phyloP scores from a whole-genome alignment of 1,140 invertebrate species.

The Halictus rubicundus region DNA sequence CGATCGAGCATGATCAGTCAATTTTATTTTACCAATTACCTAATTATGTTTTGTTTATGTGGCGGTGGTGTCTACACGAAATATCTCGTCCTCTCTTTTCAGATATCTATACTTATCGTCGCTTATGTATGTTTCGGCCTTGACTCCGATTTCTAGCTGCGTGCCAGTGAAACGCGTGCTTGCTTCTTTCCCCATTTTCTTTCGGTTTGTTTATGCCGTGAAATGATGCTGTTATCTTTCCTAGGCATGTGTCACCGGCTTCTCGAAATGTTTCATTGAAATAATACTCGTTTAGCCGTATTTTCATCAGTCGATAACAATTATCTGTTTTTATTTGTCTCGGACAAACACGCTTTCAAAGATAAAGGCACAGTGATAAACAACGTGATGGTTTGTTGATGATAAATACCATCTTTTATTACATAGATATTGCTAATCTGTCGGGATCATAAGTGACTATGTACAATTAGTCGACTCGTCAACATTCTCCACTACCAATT shows the following conservation, averaged over 20 bases:
- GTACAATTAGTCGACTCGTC: too few relatives aligned
- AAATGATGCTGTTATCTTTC: background rate
- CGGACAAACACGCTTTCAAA: background rate
- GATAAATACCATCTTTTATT: background rate
- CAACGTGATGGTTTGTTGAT: background rate
- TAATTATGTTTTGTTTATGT: background rate
- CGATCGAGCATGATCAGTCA: background rate
- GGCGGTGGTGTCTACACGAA: background rate
- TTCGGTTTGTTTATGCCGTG: background rate
- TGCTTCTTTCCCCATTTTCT: background rate
- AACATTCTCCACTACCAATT: too few relatives aligned
- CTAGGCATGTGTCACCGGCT: too few relatives aligned
- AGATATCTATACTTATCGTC: slow-evolving; percentile 25
- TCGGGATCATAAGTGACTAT: too few relatives aligned
- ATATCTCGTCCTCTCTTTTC: background rate
- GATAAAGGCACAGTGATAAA: background rate
- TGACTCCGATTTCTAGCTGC: slow-evolving; percentile 13
- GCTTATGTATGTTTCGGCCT: slow-evolving; percentile 20
- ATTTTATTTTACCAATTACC: background rate
- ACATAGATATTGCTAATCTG: background rate
- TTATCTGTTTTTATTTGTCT: background rate
- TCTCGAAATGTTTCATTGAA: too few relatives aligned
- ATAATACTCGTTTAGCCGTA: too few relatives aligned
- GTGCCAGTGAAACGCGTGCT: background rate
- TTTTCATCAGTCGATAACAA: background rate